phyloP scores from a whole-genome alignment of 2,113 vertebrate genomes.

The Scophthalmus maximus region DNA sequence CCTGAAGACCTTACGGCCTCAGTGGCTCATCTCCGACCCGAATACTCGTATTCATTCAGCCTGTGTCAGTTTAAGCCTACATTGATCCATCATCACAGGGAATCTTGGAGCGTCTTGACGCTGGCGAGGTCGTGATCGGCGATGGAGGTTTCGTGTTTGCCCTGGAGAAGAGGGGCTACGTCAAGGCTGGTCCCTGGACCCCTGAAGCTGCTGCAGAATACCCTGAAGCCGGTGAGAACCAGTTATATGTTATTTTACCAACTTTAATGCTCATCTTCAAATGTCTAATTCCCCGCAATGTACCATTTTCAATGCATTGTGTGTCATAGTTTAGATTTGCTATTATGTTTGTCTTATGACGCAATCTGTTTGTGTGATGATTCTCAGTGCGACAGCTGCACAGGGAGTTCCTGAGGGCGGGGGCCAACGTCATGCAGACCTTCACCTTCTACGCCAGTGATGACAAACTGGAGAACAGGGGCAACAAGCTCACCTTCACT shows the following conservation, averaged over 20 bases:
- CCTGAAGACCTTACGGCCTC: neutral
- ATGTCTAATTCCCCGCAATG: neutral
- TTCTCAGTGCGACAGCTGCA: conserved; percentile 94
- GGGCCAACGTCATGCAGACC: conserved; percentile 95
- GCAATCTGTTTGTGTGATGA: conserved; percentile 4
- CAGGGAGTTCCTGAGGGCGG: conserved; percentile 94
- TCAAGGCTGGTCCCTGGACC: conserved; percentile 98
- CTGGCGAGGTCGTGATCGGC: conserved; percentile 93
- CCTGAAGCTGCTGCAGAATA: conserved; percentile 92
- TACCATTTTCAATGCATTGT: too few species aligned
- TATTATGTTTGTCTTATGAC: neutral
- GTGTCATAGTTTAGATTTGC: neutral
- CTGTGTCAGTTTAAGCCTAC: neutral
- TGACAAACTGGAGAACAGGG: conserved; percentile 97
- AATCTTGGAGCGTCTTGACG: conserved; percentile 89
- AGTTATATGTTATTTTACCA: neutral
- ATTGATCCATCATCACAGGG: conserved; percentile 44
- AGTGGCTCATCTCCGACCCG: neutral
- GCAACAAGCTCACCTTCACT: conserved; percentile 89
- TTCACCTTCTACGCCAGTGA: conserved; percentile 99
- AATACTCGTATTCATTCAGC: too few species aligned
- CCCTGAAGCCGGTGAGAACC: conserved; percentile 91
- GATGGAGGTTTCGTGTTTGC: conserved; percentile 97
- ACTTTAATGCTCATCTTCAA: neutral
- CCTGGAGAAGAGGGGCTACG: conserved; percentile 96